phyloP scores from a whole-genome alignment of 2,797 vertebrate species.

The Coreius guichenoti region DNA sequence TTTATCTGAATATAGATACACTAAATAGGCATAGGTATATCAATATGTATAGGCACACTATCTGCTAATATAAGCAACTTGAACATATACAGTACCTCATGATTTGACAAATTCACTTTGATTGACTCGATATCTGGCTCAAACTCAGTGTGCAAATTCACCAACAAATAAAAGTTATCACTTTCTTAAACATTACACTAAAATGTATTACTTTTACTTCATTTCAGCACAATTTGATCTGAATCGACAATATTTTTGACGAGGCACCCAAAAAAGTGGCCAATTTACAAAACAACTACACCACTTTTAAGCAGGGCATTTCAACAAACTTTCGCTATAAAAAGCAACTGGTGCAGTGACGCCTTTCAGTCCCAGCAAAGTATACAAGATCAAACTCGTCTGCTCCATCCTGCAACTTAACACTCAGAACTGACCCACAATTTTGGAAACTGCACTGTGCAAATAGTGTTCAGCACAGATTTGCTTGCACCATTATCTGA shows the following conservation, averaged over 20 bases:
- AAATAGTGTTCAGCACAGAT: not conserved
- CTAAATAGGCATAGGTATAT: not conserved
- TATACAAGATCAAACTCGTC: not conserved
- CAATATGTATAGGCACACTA: not conserved
- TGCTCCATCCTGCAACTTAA: not conserved
- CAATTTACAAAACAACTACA: not conserved
- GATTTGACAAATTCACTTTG: not conserved
- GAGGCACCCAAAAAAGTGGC: not conserved
- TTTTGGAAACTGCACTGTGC: not conserved
- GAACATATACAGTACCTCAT: not conserved
- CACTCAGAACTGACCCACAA: not conserved
- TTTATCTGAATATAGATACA: not conserved
- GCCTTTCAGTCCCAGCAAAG: not conserved
- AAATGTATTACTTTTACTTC: not conserved
- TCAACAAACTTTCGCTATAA: not conserved
- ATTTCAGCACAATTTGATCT: not conserved
- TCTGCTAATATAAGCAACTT: not conserved
- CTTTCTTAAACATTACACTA: not conserved
- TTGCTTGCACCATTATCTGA: not conserved
- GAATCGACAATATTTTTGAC: too few species aligned
- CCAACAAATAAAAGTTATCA: not conserved
- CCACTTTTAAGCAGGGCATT: not conserved
- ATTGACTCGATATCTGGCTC: not conserved
- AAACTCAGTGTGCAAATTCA: not conserved
- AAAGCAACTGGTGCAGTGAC: too few species aligned